Base-by-base conservation (phyloP, 2,113 vertebrate genomes). In the Aldabrachelys gigantea region DNA sequence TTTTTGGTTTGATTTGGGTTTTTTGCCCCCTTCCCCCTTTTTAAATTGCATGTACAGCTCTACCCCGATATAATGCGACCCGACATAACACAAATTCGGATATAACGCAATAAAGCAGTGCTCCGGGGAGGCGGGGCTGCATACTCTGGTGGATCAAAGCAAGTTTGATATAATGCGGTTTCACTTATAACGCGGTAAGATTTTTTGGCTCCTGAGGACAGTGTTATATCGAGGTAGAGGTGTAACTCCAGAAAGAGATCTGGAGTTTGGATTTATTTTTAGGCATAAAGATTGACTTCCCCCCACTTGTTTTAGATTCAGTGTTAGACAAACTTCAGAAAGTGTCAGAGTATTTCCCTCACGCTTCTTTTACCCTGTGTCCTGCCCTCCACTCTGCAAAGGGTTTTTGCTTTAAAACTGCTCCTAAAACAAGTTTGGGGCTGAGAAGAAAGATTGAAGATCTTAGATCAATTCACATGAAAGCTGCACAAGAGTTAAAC, bases 221-320 rank as follows among this genome's bases (percentile, higher is more conserved):
- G 47, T 10, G 1, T 49, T 49, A 49, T 49, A 49, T 49, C 47
- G 47, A 10, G 47, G 47, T 49, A 49, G 47, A 49, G 47, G 47
- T 49, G 47, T 95, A 95, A 95, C 88, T 94, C 91, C 81, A 50
- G 82, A 91, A 96, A 96, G 93, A 69, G 47, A 80, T 85, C 95
- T 76, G 83, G 85, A 85, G 94, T 97, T 86, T 72, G 72, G 87
- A 84, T 85, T 96, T 92, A 88, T 29, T 97, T 97, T 95, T 96
- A 96, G 95, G 89, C 91, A 93, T 84, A 78, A 86, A 83, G 83
- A 56, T 90, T 92, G 81, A 8, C 80, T 93, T 27, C 21, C 49
- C 88, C 17, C 0, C 6, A 85, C 89, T 86, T 84, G 84, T 90
- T 96, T 89, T 87, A 65, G 76, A 56, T 95, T 95, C 89, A 50